These are phyloP conservation scores for Dendrocopos noguchii DNA, from an alignment of 2,113 vertebrate species.

Conservation along the genomic window DNA sequence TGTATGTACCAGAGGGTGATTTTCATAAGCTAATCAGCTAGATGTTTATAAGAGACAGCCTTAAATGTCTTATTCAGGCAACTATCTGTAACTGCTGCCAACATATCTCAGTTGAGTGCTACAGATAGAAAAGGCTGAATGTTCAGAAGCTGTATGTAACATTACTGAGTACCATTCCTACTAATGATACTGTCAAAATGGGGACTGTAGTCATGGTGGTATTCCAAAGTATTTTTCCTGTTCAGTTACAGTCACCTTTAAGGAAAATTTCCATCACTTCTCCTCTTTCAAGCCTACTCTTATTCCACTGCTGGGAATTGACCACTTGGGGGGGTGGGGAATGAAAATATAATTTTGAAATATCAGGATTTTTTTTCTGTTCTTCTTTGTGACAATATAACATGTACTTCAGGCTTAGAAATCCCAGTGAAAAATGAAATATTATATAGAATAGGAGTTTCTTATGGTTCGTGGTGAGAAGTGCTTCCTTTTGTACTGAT, in stretches of 20 bases:
- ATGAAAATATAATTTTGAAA: background rate
- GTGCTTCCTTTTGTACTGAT: background rate
- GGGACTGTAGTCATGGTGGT: background rate
- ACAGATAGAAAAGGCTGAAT: background rate
- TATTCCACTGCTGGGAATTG: background rate
- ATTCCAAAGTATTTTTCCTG: background rate
- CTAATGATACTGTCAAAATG: background rate
- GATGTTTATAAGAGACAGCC: conserved; percentile 9
- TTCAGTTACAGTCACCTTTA: background rate
- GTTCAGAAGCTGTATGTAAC: background rate
- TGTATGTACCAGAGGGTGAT: background rate
- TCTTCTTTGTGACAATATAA: background rate
- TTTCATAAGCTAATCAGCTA: background rate
- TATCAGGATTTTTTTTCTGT: background rate
- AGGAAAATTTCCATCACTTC: background rate
- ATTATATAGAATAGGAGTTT: background rate
- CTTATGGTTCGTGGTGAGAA: background rate
- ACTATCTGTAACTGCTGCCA: background rate
- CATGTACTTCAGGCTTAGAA: background rate
- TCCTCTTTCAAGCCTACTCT: background rate
- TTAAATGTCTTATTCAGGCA: background rate
- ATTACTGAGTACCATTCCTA: background rate
- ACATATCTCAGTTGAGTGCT: background rate
- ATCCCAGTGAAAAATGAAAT: background rate
- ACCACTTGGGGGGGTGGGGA: background rate